Base-by-base conservation (phyloP, 2,797 vertebrate genomes). In the Chloroceryle inda region DNA sequence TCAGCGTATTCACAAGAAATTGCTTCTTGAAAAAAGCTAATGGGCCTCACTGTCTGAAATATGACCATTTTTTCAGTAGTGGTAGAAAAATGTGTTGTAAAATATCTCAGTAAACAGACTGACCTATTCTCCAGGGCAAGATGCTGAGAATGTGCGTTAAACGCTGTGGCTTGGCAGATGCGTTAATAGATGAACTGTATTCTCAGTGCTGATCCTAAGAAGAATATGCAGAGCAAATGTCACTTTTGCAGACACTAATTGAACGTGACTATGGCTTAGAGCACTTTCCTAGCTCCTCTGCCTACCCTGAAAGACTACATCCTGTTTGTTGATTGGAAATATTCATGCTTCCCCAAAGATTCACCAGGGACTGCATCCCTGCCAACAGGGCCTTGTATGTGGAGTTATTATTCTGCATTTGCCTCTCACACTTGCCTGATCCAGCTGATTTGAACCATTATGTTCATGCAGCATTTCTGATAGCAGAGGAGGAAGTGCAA, bases 171-270 rank as follows among this genome's bases (percentile, higher is more conserved):
- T 62, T 92, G 49, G 82, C 66, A 88, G 26, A 81, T 63, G 44
- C 38, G 21, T 55, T 87, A 89, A 72, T 47, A 84, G 53, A 66
- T 50, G 21, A 88, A 53, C 17, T 89, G 13, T 73, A 58, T 85
- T 86, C 68, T 93, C 82, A 68, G 29, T 1, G 10, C 35, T 77
- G 59, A 50, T 87, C 56, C 58, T 71, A 77, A 73, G 71, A 93
- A 68, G 78, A 89, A 72, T 69, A 52, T 8, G 5, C 42, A 69
- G 59, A 95, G 27, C 35, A 92, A 91, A 85, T 68, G 29, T 56
- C 83, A 81, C 49, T 94, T 89, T 87, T 76, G 38, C 15, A 94
- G 45, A 40, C 45, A 27, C 27, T 88, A 87, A 94, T 6, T 79
- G 52, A 73, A 79, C 37, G 38, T 26, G 52, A 45, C 37, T 87